These are phyloP conservation scores for Sitophilus oryzae DNA, from an alignment of 1,140 invertebrate genomes.

Conservation along the genomic window DNA sequence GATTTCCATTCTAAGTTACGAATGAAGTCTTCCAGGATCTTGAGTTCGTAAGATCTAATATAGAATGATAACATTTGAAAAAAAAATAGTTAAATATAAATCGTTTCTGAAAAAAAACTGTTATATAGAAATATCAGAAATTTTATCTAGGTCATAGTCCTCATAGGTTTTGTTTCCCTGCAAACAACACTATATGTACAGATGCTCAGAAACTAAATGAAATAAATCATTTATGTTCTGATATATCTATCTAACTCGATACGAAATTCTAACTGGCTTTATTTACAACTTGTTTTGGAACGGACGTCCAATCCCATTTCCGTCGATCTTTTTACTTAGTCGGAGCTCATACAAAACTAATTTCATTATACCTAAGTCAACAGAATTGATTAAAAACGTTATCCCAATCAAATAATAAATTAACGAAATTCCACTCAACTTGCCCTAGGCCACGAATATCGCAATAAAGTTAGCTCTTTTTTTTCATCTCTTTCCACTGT, in stretches of 20 bases:
- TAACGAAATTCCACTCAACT: neutral
- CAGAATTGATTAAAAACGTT: neutral
- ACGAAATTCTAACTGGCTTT: neutral
- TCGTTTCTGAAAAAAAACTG: too few relatives aligned
- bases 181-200: too few relatives aligned
- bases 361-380: neutral
- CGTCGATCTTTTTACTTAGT: neutral
- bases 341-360: neutral
- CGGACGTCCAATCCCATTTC: neutral
- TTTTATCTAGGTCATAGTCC: too few relatives aligned
- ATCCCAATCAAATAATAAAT: neutral
- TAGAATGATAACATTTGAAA: too few relatives aligned
- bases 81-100: too few relatives aligned
- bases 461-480: neutral
- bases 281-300: slow-evolving; percentile 1
- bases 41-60: neutral
- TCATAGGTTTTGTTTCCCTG: too few relatives aligned
- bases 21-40: neutral
- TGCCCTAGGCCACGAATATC: neutral
- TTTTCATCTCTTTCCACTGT: too few relatives aligned
- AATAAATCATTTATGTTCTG: neutral
- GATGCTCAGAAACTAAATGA: neutral
- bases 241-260: slow-evolving; percentile 2
- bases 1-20: too few relatives aligned
- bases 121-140: too few relatives aligned